Conservation (phyloP, 1,140 invertebrate species). For the Tetramorium parvispinum region DNA sequence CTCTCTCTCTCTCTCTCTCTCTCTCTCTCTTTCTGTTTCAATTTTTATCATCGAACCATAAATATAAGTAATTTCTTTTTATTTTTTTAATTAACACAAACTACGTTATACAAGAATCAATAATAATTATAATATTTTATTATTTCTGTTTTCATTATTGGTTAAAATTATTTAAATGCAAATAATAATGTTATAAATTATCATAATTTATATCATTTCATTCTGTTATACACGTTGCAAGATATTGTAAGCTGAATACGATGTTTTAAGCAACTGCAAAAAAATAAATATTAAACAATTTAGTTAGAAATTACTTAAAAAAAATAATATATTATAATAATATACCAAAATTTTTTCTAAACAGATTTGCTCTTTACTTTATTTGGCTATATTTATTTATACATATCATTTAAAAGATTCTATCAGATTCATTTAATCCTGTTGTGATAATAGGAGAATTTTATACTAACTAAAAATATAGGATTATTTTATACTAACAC, state of each 20-base stretch:
- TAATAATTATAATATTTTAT: not conserved
- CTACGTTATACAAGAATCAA: not conserved
- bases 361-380: not conserved
- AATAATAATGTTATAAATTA: not conserved
- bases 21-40: not conserved
- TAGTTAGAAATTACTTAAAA: not conserved
- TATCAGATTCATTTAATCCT: not conserved
- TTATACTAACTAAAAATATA: slow-evolving; percentile 65
- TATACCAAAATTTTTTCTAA: not conserved
- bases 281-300: slow-evolving; percentile 13
- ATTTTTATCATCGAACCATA: not conserved
- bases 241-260: slow-evolving; percentile 73
- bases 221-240: slow-evolving; percentile 22
- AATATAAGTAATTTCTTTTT: not conserved
- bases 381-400: not conserved
- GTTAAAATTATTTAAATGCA: not conserved
- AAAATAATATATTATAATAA: not conserved
- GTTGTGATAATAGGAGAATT: not conserved
- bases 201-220: not conserved
- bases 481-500: slow-evolving; percentile 53
- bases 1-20: not conserved
- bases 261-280: slow-evolving; percentile 67
- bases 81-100: not conserved
- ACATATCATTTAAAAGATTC: not conserved
- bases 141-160: not conserved